phyloP scores from a whole-genome alignment of 2,888 invertebrate species.

The Rugalucina vietnamica region DNA sequence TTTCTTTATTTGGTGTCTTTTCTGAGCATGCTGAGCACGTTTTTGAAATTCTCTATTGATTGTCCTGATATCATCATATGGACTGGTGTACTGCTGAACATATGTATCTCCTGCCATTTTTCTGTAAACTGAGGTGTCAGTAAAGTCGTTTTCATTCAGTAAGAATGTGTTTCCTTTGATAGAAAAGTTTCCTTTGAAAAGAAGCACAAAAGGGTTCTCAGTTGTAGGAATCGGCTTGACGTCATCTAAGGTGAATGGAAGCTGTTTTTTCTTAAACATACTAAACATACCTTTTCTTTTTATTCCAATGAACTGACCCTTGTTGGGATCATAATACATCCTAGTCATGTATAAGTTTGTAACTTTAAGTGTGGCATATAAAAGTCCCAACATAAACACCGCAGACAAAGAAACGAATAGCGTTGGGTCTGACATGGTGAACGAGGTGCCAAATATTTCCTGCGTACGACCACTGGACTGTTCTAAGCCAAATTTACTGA shows the following conservation, averaged over 20 bases:
- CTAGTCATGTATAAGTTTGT: neutral
- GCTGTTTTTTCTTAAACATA: neutral
- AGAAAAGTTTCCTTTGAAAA: neutral
- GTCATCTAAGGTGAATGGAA: neutral
- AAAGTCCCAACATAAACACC: neutral
- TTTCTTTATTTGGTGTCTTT: too few relatives aligned
- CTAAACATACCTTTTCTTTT: neutral
- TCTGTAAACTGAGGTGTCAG: too few relatives aligned
- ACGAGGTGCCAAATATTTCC: neutral
- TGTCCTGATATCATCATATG: too few relatives aligned
- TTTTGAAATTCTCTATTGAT: too few relatives aligned
- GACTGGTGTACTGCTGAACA: too few relatives aligned
- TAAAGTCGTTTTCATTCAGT: neutral
- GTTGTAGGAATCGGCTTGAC: neutral
- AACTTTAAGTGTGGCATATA: neutral
- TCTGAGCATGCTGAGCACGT: too few relatives aligned
- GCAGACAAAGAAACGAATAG: neutral
- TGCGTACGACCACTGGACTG: neutral
- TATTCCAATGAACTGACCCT: neutral
- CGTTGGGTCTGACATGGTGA: neutral
- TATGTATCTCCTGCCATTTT: too few relatives aligned
- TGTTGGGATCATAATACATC: neutral
- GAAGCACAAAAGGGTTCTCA: neutral
- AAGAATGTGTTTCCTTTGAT: neutral
- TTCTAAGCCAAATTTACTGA: neutral